A percentile compares a stretch with the other conserved stretches of the same genome.
phyloP scores from a whole-genome alignment of 2,113 vertebrate species.

The human (Homo sapiens) region DNA sequence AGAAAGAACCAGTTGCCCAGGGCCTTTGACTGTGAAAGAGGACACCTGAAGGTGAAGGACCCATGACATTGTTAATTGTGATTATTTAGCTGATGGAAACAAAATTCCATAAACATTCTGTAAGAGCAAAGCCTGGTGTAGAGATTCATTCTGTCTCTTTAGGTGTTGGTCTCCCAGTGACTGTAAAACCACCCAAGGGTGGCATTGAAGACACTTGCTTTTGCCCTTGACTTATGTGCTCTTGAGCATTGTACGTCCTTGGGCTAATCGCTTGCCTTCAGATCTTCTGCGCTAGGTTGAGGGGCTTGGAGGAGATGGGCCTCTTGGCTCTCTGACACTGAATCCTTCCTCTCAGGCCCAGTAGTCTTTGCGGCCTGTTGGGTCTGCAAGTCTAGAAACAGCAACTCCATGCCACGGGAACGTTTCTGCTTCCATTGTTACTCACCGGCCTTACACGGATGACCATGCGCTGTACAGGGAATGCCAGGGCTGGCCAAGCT shows the following conservation, averaged over 20 bases:
- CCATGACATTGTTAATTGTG: not conserved
- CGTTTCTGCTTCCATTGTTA: not conserved
- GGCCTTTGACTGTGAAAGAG: not conserved
- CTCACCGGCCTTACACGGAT: accelerated
- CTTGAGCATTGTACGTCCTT: not conserved
- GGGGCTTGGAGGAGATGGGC: not conserved
- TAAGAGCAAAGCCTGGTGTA: not conserved
- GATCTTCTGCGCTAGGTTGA: not conserved
- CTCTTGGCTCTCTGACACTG: not conserved
- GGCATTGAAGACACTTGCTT: not conserved
- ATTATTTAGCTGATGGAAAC: not conserved
- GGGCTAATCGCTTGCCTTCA: not conserved
- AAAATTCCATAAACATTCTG: not conserved
- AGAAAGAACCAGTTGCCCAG: not conserved
- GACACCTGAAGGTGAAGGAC: too few relatives aligned
- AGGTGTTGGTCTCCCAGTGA: not conserved
- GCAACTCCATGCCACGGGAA: accelerated
- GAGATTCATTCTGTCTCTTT: not conserved
- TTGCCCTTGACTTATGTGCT: not conserved
- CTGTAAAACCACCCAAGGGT: not conserved
- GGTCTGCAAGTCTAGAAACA: not conserved
- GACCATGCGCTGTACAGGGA: accelerated
- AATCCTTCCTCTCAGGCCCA: not conserved
- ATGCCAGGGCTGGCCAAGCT: not conserved
- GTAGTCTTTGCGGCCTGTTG: not conserved